These are phyloP conservation scores for Cyrtorhinus lividipennis DNA, from an alignment of 1,140 invertebrate species.

Conservation along the genomic window DNA sequence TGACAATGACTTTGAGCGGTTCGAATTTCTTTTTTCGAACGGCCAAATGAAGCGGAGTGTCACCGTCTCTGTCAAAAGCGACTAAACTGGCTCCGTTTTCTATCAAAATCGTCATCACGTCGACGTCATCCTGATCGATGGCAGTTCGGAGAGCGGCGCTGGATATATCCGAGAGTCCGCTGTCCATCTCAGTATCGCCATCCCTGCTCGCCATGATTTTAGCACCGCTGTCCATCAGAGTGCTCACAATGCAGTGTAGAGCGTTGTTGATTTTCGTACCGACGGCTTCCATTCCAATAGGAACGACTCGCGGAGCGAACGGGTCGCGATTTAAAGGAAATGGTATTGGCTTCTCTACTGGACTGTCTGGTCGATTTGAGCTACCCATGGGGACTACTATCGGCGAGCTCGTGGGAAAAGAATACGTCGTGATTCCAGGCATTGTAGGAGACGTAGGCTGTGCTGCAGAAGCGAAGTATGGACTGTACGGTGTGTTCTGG, in stretches of 20 bases:
- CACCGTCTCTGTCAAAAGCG: constrained; percentile 37
- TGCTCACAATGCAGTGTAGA: background rate
- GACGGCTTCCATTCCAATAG: background rate
- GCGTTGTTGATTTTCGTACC: background rate
- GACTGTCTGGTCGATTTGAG: no score
- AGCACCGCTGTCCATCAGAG: background rate
- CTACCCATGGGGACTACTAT: no score
- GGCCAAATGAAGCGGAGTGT: constrained; percentile 44
- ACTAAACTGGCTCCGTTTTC: constrained; percentile 27
- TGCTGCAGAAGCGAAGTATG: background rate
- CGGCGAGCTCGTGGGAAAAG: no score
- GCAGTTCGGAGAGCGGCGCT: constrained; percentile 19
- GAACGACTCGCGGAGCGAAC: no score
- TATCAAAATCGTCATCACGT: constrained; percentile 31
- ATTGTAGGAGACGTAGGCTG: no score
- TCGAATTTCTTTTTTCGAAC: constrained; percentile 26
- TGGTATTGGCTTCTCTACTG: no score
- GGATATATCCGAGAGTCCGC: no score
- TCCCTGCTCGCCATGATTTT: background rate
- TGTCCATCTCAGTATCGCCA: background rate
- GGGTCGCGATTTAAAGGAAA: no score
- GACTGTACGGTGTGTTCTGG: background rate
- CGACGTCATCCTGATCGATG: constrained; percentile 21
- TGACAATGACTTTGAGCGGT: constrained; percentile 2
- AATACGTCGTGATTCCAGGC: no score